These are phyloP conservation scores for Philypnodon macrostomus DNA, from an alignment of 2,797 vertebrate genomes.

Conservation along the genomic window DNA sequence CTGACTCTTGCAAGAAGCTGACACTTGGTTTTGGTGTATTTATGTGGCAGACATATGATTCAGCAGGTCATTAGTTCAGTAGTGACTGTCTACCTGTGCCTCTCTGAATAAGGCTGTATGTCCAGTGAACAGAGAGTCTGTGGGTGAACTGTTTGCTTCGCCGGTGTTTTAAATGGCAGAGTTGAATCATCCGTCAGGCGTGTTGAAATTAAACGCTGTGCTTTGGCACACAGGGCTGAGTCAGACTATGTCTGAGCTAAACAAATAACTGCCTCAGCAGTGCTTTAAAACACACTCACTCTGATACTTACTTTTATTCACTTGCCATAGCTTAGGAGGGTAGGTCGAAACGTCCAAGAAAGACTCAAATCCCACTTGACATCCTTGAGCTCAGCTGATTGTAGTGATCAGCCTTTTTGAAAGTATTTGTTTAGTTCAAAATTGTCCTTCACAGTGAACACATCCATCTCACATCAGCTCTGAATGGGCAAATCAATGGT, in stretches of 20 bases:
- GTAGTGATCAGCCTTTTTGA: conserved; percentile 8
- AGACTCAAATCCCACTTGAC: conserved; percentile 22
- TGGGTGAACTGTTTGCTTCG: conserved; percentile 51
- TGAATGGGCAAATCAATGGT: conserved; percentile 58
- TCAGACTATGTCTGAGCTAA: conserved; percentile 46
- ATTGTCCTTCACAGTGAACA: conserved; percentile 50
- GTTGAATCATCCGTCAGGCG: conserved; percentile 58
- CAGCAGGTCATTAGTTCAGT: conserved; percentile 1
- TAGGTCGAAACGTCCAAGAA: conserved; percentile 19
- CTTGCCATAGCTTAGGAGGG: conserved; percentile 25
- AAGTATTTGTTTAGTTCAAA: conserved; percentile 12
- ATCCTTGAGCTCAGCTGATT: conserved; percentile 12
- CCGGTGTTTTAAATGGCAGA: conserved; percentile 52
- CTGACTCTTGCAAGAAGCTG: neutral
- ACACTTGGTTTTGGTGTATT: neutral
- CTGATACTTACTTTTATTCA: conserved; percentile 3
- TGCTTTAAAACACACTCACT: conserved; percentile 20
- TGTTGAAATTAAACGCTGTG: conserved; percentile 51
- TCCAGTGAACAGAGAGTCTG: conserved; percentile 37
- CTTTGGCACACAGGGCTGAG: conserved; percentile 37
- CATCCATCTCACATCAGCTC: conserved; percentile 43
- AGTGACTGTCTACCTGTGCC: conserved; percentile 11
- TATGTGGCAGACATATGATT: conserved; percentile 8
- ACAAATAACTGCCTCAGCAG: conserved; percentile 22
- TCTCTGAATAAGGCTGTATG: conserved; percentile 36